These are phyloP conservation scores for Megalops cyprinoides DNA, from an alignment of 2,797 vertebrate genomes.

Conservation along the genomic window DNA sequence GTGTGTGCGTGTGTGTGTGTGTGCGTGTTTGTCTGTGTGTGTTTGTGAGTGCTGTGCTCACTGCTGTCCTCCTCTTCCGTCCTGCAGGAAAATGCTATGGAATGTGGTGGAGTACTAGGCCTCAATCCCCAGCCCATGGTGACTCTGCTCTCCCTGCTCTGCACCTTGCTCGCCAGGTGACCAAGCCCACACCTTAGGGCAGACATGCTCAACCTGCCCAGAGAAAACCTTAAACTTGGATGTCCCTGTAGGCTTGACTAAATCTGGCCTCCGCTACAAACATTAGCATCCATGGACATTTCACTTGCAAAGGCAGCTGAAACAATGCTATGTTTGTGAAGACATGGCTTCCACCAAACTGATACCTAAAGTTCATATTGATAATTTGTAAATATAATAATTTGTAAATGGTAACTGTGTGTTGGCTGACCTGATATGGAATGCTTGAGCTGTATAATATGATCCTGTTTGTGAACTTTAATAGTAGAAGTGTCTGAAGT, in stretches of 20 bases:
- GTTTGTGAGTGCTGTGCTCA: background rate
- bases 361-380: background rate
- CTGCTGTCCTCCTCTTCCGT: slow-evolving; percentile 26
- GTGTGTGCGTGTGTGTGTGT: background rate
- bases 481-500: too few relatives aligned
- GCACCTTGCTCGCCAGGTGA: slow-evolving; percentile 86
- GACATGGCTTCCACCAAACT: background rate
- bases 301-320: too few relatives aligned
- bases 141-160: slow-evolving; percentile 73
- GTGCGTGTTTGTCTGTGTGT: background rate
- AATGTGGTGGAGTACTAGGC: slow-evolving; percentile 82
- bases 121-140: slow-evolving; percentile 69
- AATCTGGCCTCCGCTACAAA: too few relatives aligned
- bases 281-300: too few relatives aligned
- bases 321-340: slow-evolving; percentile 19
- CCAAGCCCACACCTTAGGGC: too few relatives aligned
- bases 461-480: background rate
- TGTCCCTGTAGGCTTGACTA: background rate
- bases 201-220: background rate
- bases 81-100: slow-evolving; percentile 91
- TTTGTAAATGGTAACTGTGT: slow-evolving; percentile 5
- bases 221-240: too few relatives aligned
- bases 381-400: background rate
- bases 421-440: background rate
- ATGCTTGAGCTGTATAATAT: background rate